These are phyloP conservation scores for Stomorhina lunata DNA, from an alignment of 2,888 invertebrate species.

Conservation along the genomic window DNA sequence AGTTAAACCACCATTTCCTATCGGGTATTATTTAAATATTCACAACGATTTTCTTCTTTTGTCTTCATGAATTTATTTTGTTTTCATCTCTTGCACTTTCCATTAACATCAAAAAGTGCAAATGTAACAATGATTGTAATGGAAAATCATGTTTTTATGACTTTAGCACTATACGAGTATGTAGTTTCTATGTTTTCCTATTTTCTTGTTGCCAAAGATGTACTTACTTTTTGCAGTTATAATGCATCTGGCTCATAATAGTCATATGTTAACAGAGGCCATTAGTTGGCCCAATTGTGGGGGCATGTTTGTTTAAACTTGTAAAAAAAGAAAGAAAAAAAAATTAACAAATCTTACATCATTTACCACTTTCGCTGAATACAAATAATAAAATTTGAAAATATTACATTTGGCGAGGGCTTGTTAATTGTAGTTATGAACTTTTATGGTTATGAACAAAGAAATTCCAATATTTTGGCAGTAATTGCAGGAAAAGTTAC, in stretches of 20 bases:
- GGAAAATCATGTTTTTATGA: constrained; percentile 9
- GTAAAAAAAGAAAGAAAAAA: too few relatives aligned
- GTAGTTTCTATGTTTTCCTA: constrained; percentile 8
- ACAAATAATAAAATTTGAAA: constrained; percentile 1
- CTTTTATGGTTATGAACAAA: too few relatives aligned
- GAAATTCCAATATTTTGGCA: too few relatives aligned
- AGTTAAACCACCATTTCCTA: neutral
- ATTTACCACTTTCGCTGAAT: constrained; percentile 28
- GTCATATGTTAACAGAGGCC: constrained; percentile 17
- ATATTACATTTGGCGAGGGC: neutral
- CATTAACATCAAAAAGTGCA: constrained; percentile 42
- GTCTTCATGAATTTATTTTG: constrained; percentile 11
- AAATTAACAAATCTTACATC: constrained; percentile 45
- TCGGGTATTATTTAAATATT: neutral
- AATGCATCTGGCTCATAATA: neutral
- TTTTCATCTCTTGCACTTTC: constrained; percentile 6
- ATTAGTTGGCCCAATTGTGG: constrained; percentile 42
- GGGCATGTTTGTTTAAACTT: constrained; percentile 39
- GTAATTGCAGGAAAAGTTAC: too few relatives aligned
- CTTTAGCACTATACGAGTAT: constrained; percentile 11
- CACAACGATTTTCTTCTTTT: constrained; percentile 9
- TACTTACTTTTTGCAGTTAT: too few relatives aligned
- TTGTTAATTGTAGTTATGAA: too few relatives aligned
- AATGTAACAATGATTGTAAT: constrained; percentile 39
- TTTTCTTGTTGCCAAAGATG: neutral